A percentile compares a stretch with the other conserved stretches of the same genome.
These are phyloP conservation scores for Desmophyllum pertusum DNA, from an alignment of 92 coral and sea anemone species.

Conservation along the genomic window DNA sequence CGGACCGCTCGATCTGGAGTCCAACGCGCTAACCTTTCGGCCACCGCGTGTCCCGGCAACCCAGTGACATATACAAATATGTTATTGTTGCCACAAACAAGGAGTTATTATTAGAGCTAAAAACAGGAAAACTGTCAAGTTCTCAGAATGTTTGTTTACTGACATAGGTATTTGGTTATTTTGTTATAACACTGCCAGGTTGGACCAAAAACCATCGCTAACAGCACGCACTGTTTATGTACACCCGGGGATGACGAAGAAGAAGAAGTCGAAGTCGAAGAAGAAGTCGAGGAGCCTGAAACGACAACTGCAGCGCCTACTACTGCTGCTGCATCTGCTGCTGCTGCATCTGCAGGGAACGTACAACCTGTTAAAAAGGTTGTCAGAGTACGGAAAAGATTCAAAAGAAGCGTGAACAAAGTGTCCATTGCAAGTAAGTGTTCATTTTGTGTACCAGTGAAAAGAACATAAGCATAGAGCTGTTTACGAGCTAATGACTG, in stretches of 20 bases:
- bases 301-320: constrained; percentile 60
- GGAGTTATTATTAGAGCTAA: neutral
- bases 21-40: no score
- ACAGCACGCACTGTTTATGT: constrained; percentile 89
- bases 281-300: constrained; percentile 50
- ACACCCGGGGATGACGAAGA: constrained; percentile 84
- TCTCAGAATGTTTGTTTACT: neutral
- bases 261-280: constrained; percentile 75
- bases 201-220: constrained; percentile 81
- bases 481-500: no score
- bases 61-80: neutral
- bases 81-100: neutral
- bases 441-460: neutral
- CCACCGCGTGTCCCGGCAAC: neutral
- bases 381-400: constrained; percentile 49
- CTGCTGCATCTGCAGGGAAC: constrained; percentile 25
- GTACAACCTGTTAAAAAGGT: constrained; percentile 33
- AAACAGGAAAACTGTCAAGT: neutral
- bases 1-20: no score
- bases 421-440: constrained; percentile 75
- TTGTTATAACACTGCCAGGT: constrained; percentile 59
- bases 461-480: neutral
- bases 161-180: neutral
- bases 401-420: constrained; percentile 74
- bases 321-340: constrained; percentile 36